A percentile compares a stretch with the other conserved stretches of the same genome.
phyloP scores from a whole-genome alignment of 2,113 vertebrate species.

The Coracopsis vasa region DNA sequence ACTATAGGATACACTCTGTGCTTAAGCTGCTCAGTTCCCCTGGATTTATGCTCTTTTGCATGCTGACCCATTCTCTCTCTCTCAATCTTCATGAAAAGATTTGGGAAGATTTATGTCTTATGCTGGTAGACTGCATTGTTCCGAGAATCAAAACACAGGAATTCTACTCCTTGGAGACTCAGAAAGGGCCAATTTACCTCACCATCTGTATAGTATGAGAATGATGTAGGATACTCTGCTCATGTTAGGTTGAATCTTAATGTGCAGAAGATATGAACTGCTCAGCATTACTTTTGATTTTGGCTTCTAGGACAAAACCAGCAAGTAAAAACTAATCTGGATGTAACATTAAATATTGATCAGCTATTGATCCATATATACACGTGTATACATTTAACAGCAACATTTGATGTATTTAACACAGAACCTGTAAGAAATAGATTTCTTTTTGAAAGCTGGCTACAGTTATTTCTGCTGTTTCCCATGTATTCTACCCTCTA shows the following conservation, averaged over 20 bases:
- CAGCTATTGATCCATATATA: background rate
- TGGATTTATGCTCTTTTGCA: background rate
- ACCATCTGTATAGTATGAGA: background rate
- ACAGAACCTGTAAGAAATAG: background rate
- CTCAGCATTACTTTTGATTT: background rate
- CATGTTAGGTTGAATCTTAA: background rate
- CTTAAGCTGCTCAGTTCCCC: background rate
- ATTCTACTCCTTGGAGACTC: background rate
- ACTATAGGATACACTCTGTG: background rate
- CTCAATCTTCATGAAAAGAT: background rate
- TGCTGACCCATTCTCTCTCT: background rate
- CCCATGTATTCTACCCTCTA: background rate
- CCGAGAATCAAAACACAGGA: background rate
- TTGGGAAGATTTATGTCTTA: background rate
- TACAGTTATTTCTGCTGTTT: background rate
- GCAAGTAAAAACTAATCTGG: background rate
- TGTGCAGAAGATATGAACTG: background rate
- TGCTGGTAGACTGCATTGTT: background rate
- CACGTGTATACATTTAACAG: rapidly evolving
- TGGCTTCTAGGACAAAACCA: background rate
- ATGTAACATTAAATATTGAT: background rate
- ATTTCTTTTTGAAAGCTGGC: background rate
- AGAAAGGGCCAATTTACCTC: background rate
- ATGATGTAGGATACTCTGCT: background rate
- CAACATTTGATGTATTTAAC: background rate